These are phyloP conservation scores for Knipowitschia caucasica DNA, from an alignment of 2,797 vertebrate species.

Conservation along the genomic window DNA sequence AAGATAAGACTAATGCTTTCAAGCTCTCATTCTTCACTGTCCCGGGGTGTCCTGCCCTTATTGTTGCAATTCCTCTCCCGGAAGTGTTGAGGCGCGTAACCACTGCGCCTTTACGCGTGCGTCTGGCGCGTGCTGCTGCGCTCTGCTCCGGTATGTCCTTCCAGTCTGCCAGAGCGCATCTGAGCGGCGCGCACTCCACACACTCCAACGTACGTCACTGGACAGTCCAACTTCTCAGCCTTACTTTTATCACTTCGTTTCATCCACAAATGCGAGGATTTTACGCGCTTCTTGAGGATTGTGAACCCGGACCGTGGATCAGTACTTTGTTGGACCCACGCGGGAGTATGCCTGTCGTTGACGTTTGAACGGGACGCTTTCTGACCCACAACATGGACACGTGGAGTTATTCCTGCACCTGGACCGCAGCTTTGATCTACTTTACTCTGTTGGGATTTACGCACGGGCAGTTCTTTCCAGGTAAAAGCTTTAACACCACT, in stretches of 20 bases:
- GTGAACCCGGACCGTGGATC: conserved; percentile 24
- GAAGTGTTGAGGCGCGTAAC: conserved; percentile 5
- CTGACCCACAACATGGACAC: conserved; percentile 49
- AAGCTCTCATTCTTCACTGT: not conserved
- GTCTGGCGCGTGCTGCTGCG: conserved; percentile 30
- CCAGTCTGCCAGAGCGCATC: conserved; percentile 50
- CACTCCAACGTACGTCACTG: conserved; percentile 30
- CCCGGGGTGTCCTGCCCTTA: not conserved
- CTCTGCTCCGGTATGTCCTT: conserved; percentile 50
- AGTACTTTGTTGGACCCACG: conserved; percentile 26
- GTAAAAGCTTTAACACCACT: conserved; percentile 23
- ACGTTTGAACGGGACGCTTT: conserved; percentile 15
- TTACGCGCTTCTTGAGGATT: not conserved
- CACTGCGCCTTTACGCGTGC: conserved; percentile 20
- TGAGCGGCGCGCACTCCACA: conserved; percentile 22
- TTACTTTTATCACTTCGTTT: conserved; percentile 12
- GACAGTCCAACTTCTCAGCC: conserved; percentile 27
- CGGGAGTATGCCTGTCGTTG: conserved; percentile 50
- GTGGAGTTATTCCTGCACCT: conserved; percentile 42
- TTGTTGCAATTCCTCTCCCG: conserved; percentile 13
- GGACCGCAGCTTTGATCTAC: conserved; percentile 36
- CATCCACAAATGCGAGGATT: conserved; percentile 51
- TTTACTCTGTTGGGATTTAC: conserved; percentile 49
- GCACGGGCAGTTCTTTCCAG: conserved; percentile 66
- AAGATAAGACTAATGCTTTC: no score